These are phyloP conservation scores for Phataginus tetradactyla DNA, from an alignment of 2,797 vertebrate species.

Conservation along the genomic window DNA sequence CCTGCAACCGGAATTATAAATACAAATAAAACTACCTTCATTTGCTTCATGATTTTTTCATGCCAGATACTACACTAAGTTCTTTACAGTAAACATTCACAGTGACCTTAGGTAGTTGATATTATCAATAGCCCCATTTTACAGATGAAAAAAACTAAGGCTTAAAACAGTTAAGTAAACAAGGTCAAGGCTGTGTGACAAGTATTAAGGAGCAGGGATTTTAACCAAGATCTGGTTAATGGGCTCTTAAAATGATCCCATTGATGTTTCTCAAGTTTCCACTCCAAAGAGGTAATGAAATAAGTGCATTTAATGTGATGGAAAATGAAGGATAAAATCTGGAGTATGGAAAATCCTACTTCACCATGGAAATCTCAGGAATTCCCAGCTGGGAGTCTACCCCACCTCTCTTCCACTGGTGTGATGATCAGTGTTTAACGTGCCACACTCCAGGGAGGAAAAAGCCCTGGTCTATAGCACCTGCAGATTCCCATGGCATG, in stretches of 20 bases:
- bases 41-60: conserved; percentile 2
- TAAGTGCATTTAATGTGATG: not conserved
- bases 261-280: not conserved
- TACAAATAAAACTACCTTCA: not conserved
- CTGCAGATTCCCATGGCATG: not conserved
- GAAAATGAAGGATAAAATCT: not conserved
- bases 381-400: not conserved
- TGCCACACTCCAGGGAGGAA: not conserved
- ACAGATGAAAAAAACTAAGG: conserved; percentile 31
- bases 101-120: not conserved
- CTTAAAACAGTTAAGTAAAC: not conserved
- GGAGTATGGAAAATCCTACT: not conserved
- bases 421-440: not conserved
- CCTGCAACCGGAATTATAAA: not conserved
- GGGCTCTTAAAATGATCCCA: not conserved
- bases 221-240: not conserved
- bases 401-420: not conserved
- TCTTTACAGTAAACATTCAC: not conserved
- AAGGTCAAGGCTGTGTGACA: not conserved
- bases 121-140: not conserved
- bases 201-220: not conserved
- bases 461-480: not conserved
- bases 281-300: not conserved
- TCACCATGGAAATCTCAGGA: not conserved
- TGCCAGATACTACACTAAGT: not conserved